A percentile compares a stretch with the other conserved stretches of the same genome.
Evolutionary conservation across 37 sponge, comb jelly and placozoan species (phyloP).

Genomic region (Axinella damicornis): DNA sequence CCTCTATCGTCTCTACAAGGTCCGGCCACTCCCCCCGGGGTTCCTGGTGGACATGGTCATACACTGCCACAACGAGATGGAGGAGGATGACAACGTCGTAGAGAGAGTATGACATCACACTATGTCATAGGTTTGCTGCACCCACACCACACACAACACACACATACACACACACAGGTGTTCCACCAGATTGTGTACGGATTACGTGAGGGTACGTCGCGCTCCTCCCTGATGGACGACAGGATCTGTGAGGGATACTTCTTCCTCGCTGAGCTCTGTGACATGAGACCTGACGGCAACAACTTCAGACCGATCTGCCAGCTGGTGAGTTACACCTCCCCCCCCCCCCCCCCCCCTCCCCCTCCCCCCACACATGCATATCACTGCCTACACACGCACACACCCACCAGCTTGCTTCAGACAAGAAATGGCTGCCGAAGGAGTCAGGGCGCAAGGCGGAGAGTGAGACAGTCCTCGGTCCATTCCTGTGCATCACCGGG

Average conservation of each 20-base stretch:
- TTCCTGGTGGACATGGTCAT: slow-evolving; percentile 68
- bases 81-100: slow-evolving; percentile 22
- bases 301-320: slow-evolving; percentile 66
- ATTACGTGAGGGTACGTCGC: slow-evolving; percentile 8
- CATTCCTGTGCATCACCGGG: slow-evolving; percentile 72
- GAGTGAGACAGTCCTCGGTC: slow-evolving; percentile 53
- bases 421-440: slow-evolving; percentile 45
- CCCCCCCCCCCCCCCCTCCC: neutral
- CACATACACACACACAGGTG: slow-evolving; percentile 38
- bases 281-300: slow-evolving; percentile 11
- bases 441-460: slow-evolving; percentile 37
- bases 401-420: slow-evolving; percentile 25
- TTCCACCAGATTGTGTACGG: slow-evolving; percentile 40
- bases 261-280: slow-evolving; percentile 62
- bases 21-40: slow-evolving; percentile 44
- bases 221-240: slow-evolving; percentile 22
- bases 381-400: neutral
- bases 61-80: slow-evolving; percentile 39
- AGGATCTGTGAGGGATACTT: slow-evolving; percentile 17
- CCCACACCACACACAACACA: slow-evolving; percentile 5
- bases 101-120: slow-evolving; percentile 14
- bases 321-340: slow-evolving; percentile 40
- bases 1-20: neutral
- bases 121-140: neutral
- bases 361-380: neutral